These are phyloP conservation scores for Stylophora pistillata DNA, from an alignment of 64 coral and sea anemone species.

Conservation along the genomic window DNA sequence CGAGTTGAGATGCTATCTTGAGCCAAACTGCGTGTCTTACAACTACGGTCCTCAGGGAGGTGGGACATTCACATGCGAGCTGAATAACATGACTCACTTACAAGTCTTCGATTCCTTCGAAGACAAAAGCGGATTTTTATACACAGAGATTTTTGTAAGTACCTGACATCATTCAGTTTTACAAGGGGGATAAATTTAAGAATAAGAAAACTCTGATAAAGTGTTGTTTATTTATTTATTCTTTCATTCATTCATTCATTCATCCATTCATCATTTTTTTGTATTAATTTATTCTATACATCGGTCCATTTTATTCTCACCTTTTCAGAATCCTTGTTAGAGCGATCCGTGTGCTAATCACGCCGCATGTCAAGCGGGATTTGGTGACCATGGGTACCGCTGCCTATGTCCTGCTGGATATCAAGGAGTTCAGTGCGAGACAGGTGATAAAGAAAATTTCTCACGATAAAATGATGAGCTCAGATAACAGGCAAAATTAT, in stretches of 20 bases:
- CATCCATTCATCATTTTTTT: no score
- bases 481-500: no score
- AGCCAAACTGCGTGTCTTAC: constrained; percentile 30
- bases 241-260: no score
- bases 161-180: neutral
- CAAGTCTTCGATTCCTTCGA: neutral
- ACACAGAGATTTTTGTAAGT: neutral
- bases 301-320: neutral
- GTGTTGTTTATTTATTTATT: no score
- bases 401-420: constrained; percentile 28
- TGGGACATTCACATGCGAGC: neutral
- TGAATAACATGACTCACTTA: constrained; percentile 3
- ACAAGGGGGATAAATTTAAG: neutral
- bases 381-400: neutral
- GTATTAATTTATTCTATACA: neutral
- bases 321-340: neutral
- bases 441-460: neutral
- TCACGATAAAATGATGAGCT: neutral
- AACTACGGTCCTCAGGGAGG: constrained; percentile 1
- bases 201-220: neutral
- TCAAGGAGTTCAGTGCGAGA: constrained; percentile 8
- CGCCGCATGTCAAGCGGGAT: constrained; percentile 5
- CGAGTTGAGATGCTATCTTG: constrained; percentile 1
- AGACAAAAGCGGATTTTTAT: neutral
- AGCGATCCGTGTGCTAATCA: neutral